Base-by-base conservation (phyloP, 2,113 vertebrate species). In the Bubo bubo region DNA sequence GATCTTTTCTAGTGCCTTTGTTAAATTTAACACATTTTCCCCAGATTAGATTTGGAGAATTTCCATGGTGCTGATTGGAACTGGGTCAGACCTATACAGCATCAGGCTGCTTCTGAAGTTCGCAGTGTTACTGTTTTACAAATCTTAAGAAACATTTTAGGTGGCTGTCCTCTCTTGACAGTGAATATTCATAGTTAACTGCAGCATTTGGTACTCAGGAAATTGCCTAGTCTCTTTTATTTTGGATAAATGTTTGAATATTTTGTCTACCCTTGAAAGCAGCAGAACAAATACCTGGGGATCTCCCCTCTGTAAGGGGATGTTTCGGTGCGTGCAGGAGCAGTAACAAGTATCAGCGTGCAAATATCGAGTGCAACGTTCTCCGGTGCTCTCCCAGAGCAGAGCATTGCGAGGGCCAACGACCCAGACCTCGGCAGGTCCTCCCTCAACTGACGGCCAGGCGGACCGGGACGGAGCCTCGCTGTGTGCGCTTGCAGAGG, bases 401-500 rank as follows among this genome's bases (percentile, higher is more conserved):
- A 27, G 49, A 24, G 22, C 30, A 9, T n/a, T n/a, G n/a, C 0
- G 3, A 45, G 62, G 21, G 35, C 49, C 4, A 6, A 27, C 0
- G 18, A 45, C 17, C 56, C 83, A n/a, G 53, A 39, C 8, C 15
- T 28, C 1, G 1, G 56, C 34, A 27, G 35, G 43, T 16, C 23
- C 66, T 64, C 28, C 3, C 49, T 20, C 70, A 14, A 8, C n/a
- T 1, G 2, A 6, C 0, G 8, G 30, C 17, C 20, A 7, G 0
- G 0, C 1, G 13, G 68, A 64, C 45, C 0, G 22, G 39, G 81
- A 18, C 6, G 8, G 52, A 22, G 8, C 43, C 59, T 32, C 0
- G 0, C 43, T 26, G 45, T 2, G 1, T 0, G 39, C 58, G 2
- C 9, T 6, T 7, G 12, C 28, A 5, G 43, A 10, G 26, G 49